A percentile compares a stretch with the other conserved stretches of the same genome.
These are phyloP conservation scores for Nycticryphes semicollaris DNA, from an alignment of 2,113 vertebrate genomes.

Conservation along the genomic window DNA sequence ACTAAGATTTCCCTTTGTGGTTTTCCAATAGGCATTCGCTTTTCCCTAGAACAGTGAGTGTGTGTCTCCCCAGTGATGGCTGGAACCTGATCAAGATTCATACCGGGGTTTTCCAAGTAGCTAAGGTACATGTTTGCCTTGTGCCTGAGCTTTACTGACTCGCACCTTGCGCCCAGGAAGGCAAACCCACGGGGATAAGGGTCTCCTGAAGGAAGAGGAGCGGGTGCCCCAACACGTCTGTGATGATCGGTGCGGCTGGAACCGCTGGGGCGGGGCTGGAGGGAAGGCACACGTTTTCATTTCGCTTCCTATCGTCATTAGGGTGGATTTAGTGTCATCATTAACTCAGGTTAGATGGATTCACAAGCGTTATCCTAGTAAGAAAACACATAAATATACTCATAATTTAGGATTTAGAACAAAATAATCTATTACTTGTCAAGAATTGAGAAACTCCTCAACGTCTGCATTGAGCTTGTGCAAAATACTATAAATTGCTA, in stretches of 20 bases:
- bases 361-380: background rate
- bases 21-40: background rate
- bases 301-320: background rate
- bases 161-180: background rate
- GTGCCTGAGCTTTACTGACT: background rate
- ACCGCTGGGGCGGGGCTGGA: background rate
- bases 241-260: background rate
- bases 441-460: background rate
- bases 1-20: background rate
- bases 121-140: background rate
- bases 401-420: background rate
- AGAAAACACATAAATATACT: background rate
- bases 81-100: background rate
- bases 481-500: conserved; percentile 24
- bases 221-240: background rate
- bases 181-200: background rate
- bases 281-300: background rate
- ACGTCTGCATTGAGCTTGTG: background rate
- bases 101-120: background rate
- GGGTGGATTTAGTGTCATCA: background rate
- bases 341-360: background rate
- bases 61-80: background rate
- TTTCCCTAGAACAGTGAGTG: background rate
- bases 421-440: background rate
- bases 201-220: background rate